Percentiles rank a stretch among this genome's conserved stretches.
Conservation (phyloP, 2,888 invertebrate species). For the Tetanocera ferruginea region DNA sequence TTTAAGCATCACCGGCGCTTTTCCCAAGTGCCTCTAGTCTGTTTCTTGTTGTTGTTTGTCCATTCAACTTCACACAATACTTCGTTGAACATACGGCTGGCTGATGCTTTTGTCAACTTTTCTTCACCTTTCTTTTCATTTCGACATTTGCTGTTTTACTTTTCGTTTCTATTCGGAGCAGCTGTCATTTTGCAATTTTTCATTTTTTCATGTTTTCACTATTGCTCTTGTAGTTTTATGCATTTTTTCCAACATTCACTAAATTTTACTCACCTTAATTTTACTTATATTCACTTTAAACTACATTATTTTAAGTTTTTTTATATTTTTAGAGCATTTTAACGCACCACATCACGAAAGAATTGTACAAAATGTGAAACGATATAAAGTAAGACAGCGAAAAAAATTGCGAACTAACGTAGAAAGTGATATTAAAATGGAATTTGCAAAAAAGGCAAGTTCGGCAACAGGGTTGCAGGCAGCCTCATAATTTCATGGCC, state of each 20-base stretch:
- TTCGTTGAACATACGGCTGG: constrained; percentile 9
- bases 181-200: constrained; percentile 52
- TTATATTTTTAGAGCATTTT: constrained; percentile 17
- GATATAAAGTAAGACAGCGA: constrained; percentile 10
- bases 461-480: neutral
- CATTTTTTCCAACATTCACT: constrained; percentile 16
- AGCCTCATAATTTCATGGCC: neutral
- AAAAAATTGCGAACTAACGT: constrained; percentile 30
- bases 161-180: constrained; percentile 40
- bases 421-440: neutral
- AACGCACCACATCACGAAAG: constrained; percentile 24
- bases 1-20: constrained; percentile 38
- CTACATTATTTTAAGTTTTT: constrained; percentile 8
- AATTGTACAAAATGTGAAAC: constrained; percentile 1
- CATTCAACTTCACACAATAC: neutral
- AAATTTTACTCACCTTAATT: constrained; percentile 55
- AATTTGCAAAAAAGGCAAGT: constrained; percentile 8
- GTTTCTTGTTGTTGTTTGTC: constrained; percentile 14
- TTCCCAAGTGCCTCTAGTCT: constrained; percentile 37
- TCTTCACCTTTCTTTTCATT: neutral
- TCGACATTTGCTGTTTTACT: constrained; percentile 4
- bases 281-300: constrained; percentile 47
- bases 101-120: neutral
- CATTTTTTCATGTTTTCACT: constrained; percentile 38
- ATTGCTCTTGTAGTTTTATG: constrained; percentile 35